phyloP scores from a whole-genome alignment of 2,113 vertebrate species.

The Chrysochloris asiatica region DNA sequence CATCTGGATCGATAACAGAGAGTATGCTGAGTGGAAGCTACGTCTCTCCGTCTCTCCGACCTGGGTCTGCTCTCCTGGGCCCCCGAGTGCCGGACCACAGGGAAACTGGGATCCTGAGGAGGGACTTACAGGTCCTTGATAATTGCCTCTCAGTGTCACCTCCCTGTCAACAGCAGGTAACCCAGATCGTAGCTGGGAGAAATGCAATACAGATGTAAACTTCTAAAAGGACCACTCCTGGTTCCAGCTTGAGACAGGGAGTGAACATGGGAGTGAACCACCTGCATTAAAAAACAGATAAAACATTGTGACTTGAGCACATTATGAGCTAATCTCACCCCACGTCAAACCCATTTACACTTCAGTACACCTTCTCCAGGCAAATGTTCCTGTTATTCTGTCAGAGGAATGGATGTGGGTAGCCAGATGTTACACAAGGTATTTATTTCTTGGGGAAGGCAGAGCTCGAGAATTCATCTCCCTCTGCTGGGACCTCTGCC shows the following conservation, averaged over 20 bases:
- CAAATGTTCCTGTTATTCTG: background rate
- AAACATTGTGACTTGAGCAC: background rate
- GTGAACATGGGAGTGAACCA: background rate
- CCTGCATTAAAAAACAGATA: background rate
- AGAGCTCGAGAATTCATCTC: slow-evolving; percentile 38
- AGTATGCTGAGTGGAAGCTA: background rate
- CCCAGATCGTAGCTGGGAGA: background rate
- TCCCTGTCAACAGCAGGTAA: background rate
- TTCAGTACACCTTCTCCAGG: background rate
- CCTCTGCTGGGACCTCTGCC: slow-evolving; percentile 51
- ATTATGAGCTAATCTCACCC: background rate
- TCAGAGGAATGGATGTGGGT: background rate
- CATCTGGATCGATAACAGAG: background rate
- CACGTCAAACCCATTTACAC: background rate
- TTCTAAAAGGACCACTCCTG: slow-evolving; percentile 1
- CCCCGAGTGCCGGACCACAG: fast-evolving
- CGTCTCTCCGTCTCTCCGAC: background rate
- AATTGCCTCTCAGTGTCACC: background rate
- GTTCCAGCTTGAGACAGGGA: background rate
- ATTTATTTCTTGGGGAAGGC: slow-evolving; percentile 36
- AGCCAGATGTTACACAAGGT: slow-evolving; percentile 10
- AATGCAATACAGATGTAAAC: slow-evolving; percentile 8
- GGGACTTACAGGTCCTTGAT: background rate
- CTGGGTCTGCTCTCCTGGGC: background rate
- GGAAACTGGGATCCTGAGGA: background rate